Percentiles rank a stretch among this genome's conserved stretches.
These are phyloP conservation scores for Phataginus tetradactyla DNA, from an alignment of 2,797 vertebrate genomes.

Conservation along the genomic window DNA sequence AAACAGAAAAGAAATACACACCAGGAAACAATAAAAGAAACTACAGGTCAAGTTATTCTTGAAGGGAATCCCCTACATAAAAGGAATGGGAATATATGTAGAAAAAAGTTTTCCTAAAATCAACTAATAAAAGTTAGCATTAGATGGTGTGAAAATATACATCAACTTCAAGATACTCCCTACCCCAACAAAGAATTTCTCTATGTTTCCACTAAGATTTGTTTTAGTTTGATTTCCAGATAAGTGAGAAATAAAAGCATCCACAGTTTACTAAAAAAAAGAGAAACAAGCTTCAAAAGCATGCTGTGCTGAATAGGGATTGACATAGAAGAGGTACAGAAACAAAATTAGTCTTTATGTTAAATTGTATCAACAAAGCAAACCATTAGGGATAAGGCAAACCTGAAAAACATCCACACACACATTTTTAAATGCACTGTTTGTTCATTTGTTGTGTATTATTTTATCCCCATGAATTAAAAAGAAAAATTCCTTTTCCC, in stretches of 20 bases:
- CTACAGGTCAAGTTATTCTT: neutral
- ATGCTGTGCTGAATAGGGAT: neutral
- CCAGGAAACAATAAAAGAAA: neutral
- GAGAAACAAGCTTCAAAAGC: neutral
- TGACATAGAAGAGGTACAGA: neutral
- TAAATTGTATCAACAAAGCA: conserved; percentile 1
- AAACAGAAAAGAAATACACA: neutral
- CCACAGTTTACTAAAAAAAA: neutral
- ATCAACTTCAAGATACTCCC: neutral
- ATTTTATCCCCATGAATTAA: neutral
- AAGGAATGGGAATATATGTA: neutral
- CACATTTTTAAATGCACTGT: neutral
- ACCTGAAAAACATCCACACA: neutral
- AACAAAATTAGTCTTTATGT: conserved; percentile 17
- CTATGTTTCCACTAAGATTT: neutral
- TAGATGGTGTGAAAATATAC: neutral
- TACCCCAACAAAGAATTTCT: neutral
- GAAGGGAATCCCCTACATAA: neutral
- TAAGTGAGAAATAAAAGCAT: conserved; percentile 15
- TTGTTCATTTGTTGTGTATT: neutral
- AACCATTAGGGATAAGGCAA: neutral
- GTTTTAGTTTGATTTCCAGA: neutral
- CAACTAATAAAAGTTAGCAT: neutral
- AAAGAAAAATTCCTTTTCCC: neutral
- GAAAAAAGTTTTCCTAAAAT: conserved; percentile 17